Conservation (phyloP, 2,797 vertebrate species). For the Eutrigla gurnardus region DNA sequence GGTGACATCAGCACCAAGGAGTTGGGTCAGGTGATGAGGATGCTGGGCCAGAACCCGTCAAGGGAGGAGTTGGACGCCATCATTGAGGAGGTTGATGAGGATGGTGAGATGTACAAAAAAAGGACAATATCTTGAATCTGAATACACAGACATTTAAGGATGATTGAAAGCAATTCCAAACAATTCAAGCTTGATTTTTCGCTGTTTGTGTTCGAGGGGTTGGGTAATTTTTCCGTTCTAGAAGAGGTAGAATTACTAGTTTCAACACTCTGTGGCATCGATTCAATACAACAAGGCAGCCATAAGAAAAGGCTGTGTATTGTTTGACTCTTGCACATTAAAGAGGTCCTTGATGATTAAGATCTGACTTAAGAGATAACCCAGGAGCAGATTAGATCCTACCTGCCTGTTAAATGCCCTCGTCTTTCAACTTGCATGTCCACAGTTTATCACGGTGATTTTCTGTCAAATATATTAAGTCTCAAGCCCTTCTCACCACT, state of each 20-base stretch:
- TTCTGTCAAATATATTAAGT: background rate
- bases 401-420: background rate
- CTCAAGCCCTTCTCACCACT: background rate
- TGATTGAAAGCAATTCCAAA: background rate
- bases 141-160: background rate
- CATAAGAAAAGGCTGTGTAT: background rate
- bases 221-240: background rate
- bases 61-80: constrained; percentile 98
- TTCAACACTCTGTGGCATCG: background rate
- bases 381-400: background rate
- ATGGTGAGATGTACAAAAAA: constrained; percentile 85
- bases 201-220: background rate
- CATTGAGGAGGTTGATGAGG: constrained; percentile 99
- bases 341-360: background rate
- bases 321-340: background rate
- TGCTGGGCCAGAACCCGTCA: constrained; percentile 97
- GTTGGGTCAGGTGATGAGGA: constrained; percentile 97
- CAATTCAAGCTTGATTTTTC: background rate
- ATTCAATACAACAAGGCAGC: background rate
- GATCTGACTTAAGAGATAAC: background rate
- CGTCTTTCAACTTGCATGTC: background rate
- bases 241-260: background rate
- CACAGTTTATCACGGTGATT: background rate
- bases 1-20: constrained; percentile 99
- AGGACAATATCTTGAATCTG: background rate